Percentiles rank a stretch among this genome's conserved stretches.
These are phyloP conservation scores for Indri indri DNA, from an alignment of 2,113 vertebrate genomes.

Conservation along the genomic window DNA sequence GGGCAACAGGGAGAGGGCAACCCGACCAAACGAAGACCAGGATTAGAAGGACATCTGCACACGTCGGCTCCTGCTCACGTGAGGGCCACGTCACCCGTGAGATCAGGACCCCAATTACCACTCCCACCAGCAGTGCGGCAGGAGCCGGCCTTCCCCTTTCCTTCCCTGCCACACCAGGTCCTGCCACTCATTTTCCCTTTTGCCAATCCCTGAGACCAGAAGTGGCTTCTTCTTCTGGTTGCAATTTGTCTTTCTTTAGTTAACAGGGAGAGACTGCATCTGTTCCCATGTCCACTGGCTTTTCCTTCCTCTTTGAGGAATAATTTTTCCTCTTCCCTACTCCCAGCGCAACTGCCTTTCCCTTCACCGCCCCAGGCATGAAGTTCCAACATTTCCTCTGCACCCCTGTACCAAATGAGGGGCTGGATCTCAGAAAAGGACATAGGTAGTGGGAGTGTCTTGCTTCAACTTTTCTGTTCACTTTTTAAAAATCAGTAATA, in stretches of 20 bases:
- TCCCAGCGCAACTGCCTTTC: background rate
- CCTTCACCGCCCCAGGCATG: background rate
- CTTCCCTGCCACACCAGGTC: background rate
- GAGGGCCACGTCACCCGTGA: slow-evolving; percentile 65
- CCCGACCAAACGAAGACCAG: background rate
- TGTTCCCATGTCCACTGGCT: background rate
- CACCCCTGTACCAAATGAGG: background rate
- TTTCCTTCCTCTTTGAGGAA: background rate
- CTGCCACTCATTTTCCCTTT: slow-evolving; percentile 44
- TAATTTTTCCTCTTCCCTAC: background rate
- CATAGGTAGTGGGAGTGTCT: background rate
- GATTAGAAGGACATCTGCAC: slow-evolving; percentile 36
- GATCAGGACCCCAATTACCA: slow-evolving; percentile 67
- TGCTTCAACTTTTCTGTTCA: slow-evolving; percentile 4
- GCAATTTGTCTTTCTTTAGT: slow-evolving; percentile 45
- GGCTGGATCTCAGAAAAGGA: slow-evolving; percentile 3
- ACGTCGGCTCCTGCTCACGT: slow-evolving; percentile 57
- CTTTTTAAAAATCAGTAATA: background rate
- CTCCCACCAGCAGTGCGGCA: slow-evolving; percentile 46
- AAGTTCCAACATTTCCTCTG: background rate
- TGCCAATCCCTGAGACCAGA: background rate
- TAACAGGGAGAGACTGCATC: background rate
- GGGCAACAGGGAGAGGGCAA: background rate
- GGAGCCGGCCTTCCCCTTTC: background rate
- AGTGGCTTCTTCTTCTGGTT: background rate